A percentile compares a stretch with the other conserved stretches of the same genome.
Evolutionary conservation across 2,888 invertebrate species (phyloP).

Genomic region (Acanthoscelides obtectus): DNA sequence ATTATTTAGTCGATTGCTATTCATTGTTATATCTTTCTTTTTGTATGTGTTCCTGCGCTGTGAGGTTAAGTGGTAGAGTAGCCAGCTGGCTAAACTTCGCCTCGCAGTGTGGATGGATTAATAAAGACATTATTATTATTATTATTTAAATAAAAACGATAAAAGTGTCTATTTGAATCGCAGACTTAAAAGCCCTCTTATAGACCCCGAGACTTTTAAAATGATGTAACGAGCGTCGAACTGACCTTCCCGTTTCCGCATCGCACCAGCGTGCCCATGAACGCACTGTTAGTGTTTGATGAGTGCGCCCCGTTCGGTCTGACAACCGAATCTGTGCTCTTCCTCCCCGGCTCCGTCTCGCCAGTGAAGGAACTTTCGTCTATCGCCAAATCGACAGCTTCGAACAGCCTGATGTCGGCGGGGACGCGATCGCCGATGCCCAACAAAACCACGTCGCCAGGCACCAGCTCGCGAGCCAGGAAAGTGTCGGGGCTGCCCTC

Average conservation of each 20-base stretch:
- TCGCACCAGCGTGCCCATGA: constrained; percentile 96
- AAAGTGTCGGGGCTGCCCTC: constrained; percentile 85
- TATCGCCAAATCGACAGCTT: constrained; percentile 86
- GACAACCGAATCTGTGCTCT: constrained; percentile 61
- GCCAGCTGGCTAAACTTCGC: no score
- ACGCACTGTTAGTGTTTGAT: constrained; percentile 83
- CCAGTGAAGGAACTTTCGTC: constrained; percentile 99
- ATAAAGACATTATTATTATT: no score
- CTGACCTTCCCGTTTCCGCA: constrained; percentile 91
- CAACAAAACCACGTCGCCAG: constrained; percentile 91
- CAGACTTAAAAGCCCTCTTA: no score
- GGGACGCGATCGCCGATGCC: constrained; percentile 96
- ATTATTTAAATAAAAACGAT: not conserved
- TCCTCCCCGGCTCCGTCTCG: constrained; percentile 90
- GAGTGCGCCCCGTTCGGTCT: constrained; percentile 57
- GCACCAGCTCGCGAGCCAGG: constrained; percentile 91
- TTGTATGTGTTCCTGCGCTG: no score
- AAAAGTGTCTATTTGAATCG: no score
- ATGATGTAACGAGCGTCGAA: no score
- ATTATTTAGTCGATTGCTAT: no score
- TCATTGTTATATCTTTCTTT: no score
- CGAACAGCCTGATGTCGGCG: constrained; percentile 92
- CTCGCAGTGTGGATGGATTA: no score
- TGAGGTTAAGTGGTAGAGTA: no score
- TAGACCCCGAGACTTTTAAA: no score